Evolutionary conservation across 2,888 invertebrate species (phyloP).

Genomic region (Nesidiocoris tenuis): DNA sequence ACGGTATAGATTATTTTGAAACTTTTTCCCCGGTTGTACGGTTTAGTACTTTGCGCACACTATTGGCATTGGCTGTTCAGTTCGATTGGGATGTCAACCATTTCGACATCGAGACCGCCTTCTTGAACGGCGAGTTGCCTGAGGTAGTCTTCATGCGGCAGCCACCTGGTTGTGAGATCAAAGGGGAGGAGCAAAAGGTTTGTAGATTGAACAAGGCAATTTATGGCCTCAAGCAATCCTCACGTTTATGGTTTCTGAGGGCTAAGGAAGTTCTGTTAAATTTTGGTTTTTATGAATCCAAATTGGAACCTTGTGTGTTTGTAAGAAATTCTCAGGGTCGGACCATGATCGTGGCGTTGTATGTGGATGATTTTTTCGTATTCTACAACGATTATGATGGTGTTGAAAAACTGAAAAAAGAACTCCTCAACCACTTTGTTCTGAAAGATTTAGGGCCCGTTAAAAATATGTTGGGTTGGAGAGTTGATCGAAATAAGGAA

Average conservation of each 20-base stretch:
- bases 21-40: slow-evolving; percentile 34
- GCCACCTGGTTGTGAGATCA: slow-evolving; percentile 1
- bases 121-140: slow-evolving; percentile 8
- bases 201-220: slow-evolving; percentile 21
- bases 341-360: slow-evolving; percentile 17
- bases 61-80: slow-evolving; percentile 18
- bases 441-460: slow-evolving; percentile 17
- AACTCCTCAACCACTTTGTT: slow-evolving; percentile 13
- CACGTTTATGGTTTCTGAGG: slow-evolving; percentile 14
- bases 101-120: too few relatives aligned
- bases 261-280: slow-evolving; percentile 9
- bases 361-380: slow-evolving; percentile 21
- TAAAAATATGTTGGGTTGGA: slow-evolving; percentile 15
- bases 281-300: slow-evolving; percentile 13
- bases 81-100: slow-evolving; percentile 5
- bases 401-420: slow-evolving; percentile 6
- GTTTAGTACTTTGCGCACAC: slow-evolving; percentile 24
- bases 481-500: slow-evolving; percentile 16
- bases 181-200: slow-evolving; percentile 10
- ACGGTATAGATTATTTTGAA: slow-evolving; percentile 27
- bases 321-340: not conserved
- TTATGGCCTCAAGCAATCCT: slow-evolving; percentile 17
- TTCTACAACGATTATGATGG: not conserved
- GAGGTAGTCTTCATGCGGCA: too few relatives aligned
- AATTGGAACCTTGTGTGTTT: slow-evolving; percentile 27